A percentile compares a stretch with the other conserved stretches of the same genome.
phyloP scores from a whole-genome alignment of 2,888 invertebrate species.

The Chromoteleia sp. region DNA sequence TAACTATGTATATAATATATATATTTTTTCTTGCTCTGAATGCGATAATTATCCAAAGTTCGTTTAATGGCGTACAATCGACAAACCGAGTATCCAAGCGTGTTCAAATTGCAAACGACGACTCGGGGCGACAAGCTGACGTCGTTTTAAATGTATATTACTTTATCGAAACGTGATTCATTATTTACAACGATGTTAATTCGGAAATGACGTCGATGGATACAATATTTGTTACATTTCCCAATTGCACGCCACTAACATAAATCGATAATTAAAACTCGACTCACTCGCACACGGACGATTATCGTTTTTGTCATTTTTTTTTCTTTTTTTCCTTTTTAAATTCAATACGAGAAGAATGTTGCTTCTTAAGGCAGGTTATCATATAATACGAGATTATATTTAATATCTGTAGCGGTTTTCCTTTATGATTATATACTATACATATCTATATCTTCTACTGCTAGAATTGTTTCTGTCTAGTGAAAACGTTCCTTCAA shows the following conservation, averaged over 20 bases:
- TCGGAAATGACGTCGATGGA: conserved; percentile 16
- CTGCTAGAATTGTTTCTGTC: conserved; percentile 29
- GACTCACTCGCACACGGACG: conserved; percentile 50
- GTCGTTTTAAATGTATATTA: background rate
- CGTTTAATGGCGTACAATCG: conserved; percentile 48
- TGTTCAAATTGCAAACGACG: background rate
- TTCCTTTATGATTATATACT: conserved; percentile 22
- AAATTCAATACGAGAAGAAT: conserved; percentile 28
- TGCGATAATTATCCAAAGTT: conserved; percentile 32
- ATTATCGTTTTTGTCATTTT: conserved; percentile 49
- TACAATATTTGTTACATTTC: no score
- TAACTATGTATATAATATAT: conserved; percentile 52
- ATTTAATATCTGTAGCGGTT: conserved; percentile 44
- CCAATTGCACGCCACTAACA: conserved; percentile 50
- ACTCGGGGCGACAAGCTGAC: background rate
- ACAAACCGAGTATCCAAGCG: conserved; percentile 16
- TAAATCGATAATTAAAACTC: conserved; percentile 18
- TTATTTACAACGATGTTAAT: conserved; percentile 54
- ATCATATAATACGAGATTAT: conserved; percentile 54
- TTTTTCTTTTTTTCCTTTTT: background rate
- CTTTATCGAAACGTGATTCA: conserved; percentile 3
- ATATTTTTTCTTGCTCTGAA: conserved; percentile 40
- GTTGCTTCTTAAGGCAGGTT: conserved; percentile 64
- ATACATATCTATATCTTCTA: conserved; percentile 31
- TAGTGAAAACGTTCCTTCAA: conserved; percentile 51